These are phyloP conservation scores for Myotis davidii DNA, from an alignment of 2,113 vertebrate genomes.

Conservation along the genomic window DNA sequence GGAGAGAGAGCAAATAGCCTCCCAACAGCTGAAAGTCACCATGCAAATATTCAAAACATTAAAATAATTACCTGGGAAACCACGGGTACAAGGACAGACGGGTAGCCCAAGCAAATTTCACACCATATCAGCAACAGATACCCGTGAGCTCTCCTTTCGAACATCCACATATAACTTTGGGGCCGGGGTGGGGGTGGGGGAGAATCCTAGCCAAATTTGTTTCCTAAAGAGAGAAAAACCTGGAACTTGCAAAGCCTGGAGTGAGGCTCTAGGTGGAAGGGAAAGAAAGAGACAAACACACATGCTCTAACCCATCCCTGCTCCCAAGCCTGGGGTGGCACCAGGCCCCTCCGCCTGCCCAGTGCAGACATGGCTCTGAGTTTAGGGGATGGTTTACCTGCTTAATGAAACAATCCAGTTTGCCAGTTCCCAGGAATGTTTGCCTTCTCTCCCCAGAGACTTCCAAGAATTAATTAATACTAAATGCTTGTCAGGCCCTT, in stretches of 20 bases:
- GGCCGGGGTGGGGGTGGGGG: background rate
- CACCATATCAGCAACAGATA: background rate
- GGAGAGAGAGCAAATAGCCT: background rate
- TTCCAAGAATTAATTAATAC: conserved; percentile 71
- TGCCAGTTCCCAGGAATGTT: conserved; percentile 48
- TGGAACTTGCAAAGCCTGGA: background rate
- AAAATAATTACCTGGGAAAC: background rate
- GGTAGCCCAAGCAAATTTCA: background rate
- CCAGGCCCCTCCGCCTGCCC: fast-evolving
- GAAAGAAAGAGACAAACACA: background rate
- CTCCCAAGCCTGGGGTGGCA: fast-evolving
- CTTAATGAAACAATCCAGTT: conserved; percentile 48
- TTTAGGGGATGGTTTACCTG: background rate
- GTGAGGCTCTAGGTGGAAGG: background rate
- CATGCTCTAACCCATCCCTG: fast-evolving
- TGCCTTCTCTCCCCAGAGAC: conserved; percentile 42
- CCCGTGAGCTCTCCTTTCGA: background rate
- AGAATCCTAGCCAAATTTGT: background rate
- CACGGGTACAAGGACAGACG: background rate
- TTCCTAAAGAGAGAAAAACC: background rate
- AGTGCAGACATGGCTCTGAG: background rate
- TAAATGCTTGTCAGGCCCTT: conserved; percentile 68
- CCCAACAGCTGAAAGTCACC: background rate
- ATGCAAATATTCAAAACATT: background rate
- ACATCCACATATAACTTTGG: background rate